These are phyloP conservation scores for Drosophila eohydei DNA, from an alignment of 2,888 invertebrate genomes.

Conservation along the genomic window DNA sequence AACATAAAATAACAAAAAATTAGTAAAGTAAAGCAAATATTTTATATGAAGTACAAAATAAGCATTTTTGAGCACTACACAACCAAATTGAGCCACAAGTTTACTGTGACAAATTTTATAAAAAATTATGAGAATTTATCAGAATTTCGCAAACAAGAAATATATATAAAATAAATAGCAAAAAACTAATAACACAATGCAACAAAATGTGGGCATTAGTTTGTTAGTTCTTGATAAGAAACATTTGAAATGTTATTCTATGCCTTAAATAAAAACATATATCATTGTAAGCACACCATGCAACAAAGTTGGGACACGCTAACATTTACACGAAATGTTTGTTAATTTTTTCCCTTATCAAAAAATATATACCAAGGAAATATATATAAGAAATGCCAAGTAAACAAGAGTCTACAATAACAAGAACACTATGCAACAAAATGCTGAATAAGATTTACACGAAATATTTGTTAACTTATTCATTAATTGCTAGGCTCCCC, in stretches of 20 bases:
- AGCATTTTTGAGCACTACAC: neutral
- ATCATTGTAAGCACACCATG: neutral
- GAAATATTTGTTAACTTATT: constrained; percentile 47
- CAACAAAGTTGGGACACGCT: constrained; percentile 23
- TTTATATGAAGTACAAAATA: neutral
- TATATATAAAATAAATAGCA: neutral
- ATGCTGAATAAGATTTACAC: constrained; percentile 55
- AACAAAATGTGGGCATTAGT: neutral
- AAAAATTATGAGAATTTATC: neutral
- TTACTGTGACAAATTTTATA: neutral
- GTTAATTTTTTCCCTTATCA: neutral
- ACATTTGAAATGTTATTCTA: neutral
- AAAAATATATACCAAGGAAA: neutral
- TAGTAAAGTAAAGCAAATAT: no score
- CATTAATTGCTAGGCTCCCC: constrained; percentile 27
- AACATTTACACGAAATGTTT: constrained; percentile 47
- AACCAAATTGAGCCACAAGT: neutral
- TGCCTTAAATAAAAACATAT: neutral
- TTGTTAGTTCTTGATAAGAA: constrained; percentile 9
- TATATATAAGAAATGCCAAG: neutral
- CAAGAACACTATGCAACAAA: constrained; percentile 6
- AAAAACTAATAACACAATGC: neutral
- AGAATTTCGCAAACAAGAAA: neutral
- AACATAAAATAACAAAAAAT: no score
- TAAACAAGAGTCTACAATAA: neutral